Evolutionary conservation across 2,113 vertebrate species (phyloP), one percentile per base, ranked within the genome.

Genomic region (Atrichornis clamosus): DNA sequence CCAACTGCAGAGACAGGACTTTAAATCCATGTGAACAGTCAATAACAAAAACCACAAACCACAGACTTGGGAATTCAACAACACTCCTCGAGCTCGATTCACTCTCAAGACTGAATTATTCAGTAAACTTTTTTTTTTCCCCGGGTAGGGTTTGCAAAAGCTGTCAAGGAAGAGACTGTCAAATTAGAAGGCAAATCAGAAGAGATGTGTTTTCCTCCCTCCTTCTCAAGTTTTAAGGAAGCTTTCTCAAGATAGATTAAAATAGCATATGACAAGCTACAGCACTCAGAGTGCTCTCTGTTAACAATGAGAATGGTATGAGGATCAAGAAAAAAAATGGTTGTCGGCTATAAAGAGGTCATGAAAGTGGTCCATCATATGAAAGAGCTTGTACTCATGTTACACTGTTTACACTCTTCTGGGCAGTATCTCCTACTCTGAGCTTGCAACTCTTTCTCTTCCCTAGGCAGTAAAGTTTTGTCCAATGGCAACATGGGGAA

Each of bases 151-250:
- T 90, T 77, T 77, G 44, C 37, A 91, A 95, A 87, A 96, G 60
- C 59, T 91, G 79, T 76, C 65, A 93, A 94, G 69, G 64, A 89
- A 75, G 49, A 75, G 55, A 77, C 19, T 86, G 67, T 64, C 74
- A 88, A 75, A 74, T 73, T 59, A 76, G 59, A 93, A 89, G 62
- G 89, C 35, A 82, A 64, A 94, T 88, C 67, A 88, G 56, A 95
- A 88, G 32, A 86, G 63, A 73, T 17, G 7, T 67, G 33, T 75
- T 68, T 87, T 73, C 49, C 8, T 87, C 41, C 28, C 59, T 79
- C 50, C 52, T 94, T 75, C 28, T 68, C 52, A 60, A 63, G 49
- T 82, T 96, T 81, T 81, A 49, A 91, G 56, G 69, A 87, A 79
- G 21, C 67, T 87, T 95, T 83, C 81, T 81, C 58, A 47, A 82